Percentiles rank a stretch among this genome's conserved stretches.
These are phyloP conservation scores for Myopa tessellatipennis DNA, from an alignment of 2,888 invertebrate genomes.

Conservation along the genomic window DNA sequence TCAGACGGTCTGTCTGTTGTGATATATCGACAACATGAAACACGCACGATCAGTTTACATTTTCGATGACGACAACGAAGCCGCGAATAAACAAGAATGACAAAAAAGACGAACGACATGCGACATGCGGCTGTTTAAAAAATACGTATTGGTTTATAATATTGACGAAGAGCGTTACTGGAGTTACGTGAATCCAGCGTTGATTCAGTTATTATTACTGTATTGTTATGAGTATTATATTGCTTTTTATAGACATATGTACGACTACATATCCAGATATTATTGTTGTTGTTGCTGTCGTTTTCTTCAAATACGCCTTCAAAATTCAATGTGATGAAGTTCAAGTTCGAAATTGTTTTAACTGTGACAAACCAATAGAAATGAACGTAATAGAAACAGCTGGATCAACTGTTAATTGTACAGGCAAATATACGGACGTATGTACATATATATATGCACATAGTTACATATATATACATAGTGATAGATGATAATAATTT, in stretches of 20 bases:
- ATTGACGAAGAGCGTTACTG: not conserved
- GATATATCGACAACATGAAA: not conserved
- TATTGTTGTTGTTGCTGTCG: conserved; percentile 10
- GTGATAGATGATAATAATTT: too few relatives aligned
- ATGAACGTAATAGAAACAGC: too few relatives aligned
- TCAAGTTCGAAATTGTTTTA: conserved; percentile 8
- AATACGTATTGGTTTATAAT: not conserved
- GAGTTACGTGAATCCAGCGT: conserved; percentile 5
- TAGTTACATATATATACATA: too few relatives aligned
- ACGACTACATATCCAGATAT: too few relatives aligned
- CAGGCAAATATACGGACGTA: too few relatives aligned
- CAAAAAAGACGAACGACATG: not conserved
- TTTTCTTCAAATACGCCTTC: not conserved
- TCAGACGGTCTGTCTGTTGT: not conserved
- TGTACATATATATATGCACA: too few relatives aligned
- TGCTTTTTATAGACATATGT: conserved; percentile 15
- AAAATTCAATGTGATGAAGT: not conserved
- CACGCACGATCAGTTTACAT: conserved; percentile 2
- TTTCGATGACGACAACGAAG: not conserved
- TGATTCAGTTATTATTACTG: not conserved
- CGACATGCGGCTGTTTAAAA: not conserved
- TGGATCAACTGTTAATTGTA: too few relatives aligned
- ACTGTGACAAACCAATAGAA: too few relatives aligned
- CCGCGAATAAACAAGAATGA: not conserved
- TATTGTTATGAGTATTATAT: conserved; percentile 28